Evolutionary conservation across 1,140 invertebrate genomes (phyloP).

Genomic region (Pygmarrhopalites habei): DNA sequence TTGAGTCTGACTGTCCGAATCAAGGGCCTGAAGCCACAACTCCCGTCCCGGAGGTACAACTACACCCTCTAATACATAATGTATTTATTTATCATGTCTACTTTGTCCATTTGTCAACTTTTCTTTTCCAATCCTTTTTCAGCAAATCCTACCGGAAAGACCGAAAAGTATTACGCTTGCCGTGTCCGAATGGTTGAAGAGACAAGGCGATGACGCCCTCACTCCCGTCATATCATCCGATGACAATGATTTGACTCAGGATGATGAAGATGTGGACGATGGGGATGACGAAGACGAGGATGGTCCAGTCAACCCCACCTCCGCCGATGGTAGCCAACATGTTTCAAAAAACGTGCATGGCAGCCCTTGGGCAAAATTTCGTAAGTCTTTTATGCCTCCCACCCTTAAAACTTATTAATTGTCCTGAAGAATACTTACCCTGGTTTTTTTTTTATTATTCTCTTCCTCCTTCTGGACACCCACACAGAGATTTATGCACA

Average conservation of each 20-base stretch:
- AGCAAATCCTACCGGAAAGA: conserved; percentile 16
- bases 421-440: too few species aligned
- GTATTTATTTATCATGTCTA: too few species aligned
- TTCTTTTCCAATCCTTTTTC: too few species aligned
- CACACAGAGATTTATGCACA: too few species aligned
- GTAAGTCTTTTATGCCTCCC: too few species aligned
- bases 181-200: conserved; percentile 39
- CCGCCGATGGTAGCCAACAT: conserved; percentile 7
- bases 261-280: conserved; percentile 18
- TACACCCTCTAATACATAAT: too few species aligned
- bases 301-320: background rate
- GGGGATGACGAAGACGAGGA: conserved; percentile 28
- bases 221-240: conserved; percentile 24
- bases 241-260: conserved; percentile 22
- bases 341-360: conserved; percentile 39
- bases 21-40: background rate
- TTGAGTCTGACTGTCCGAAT: too few species aligned
- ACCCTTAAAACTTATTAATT: too few species aligned
- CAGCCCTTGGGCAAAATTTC: conserved; percentile 38
- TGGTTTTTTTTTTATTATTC: too few species aligned
- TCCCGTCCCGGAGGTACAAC: background rate
- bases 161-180: conserved; percentile 38
- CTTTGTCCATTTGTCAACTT: too few species aligned
- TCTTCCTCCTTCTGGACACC: too few species aligned
- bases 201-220: conserved; percentile 36